These are phyloP conservation scores for Onthophagus taurus DNA, from an alignment of 1,140 invertebrate genomes.

Conservation along the genomic window DNA sequence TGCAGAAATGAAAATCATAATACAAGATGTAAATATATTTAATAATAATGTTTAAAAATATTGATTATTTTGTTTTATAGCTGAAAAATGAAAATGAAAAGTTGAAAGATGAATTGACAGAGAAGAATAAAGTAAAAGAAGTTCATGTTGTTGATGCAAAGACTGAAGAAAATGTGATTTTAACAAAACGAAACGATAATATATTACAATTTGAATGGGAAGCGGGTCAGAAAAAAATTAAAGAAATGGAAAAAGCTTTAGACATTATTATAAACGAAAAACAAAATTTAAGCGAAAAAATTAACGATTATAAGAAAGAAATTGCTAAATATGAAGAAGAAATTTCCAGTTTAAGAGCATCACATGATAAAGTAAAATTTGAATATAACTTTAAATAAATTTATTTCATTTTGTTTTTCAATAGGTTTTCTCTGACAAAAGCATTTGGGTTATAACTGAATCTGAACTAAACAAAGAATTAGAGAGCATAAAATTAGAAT, in stretches of 20 bases:
- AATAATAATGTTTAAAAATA: background rate
- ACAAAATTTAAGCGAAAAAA: conserved; percentile 1
- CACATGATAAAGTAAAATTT: too few relatives aligned
- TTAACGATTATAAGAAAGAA: too few relatives aligned
- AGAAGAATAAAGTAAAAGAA: conserved; percentile 1
- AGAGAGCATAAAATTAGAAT: too few relatives aligned
- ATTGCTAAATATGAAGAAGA: too few relatives aligned
- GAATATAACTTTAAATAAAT: too few relatives aligned
- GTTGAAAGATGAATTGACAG: background rate
- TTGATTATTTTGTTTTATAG: conserved; percentile 10
- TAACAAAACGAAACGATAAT: conserved; percentile 11
- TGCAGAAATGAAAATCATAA: conserved; percentile 40
- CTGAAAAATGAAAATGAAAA: conserved; percentile 19
- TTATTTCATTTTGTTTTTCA: too few relatives aligned
- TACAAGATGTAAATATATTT: too few relatives aligned
- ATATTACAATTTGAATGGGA: conserved; percentile 17
- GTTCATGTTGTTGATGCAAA: too few relatives aligned
- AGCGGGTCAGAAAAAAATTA: conserved; percentile 14
- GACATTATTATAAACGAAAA: conserved; percentile 1
- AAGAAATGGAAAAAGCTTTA: conserved; percentile 10
- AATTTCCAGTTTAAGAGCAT: too few relatives aligned
- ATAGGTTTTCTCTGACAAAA: too few relatives aligned
- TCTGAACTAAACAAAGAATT: too few relatives aligned
- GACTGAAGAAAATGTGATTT: background rate
- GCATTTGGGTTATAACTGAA: too few relatives aligned